Percentiles rank a stretch among this genome's conserved stretches.
Evolutionary conservation across 64 coral and sea anemone species (phyloP).

Genomic region (Platygyra sinensis): DNA sequence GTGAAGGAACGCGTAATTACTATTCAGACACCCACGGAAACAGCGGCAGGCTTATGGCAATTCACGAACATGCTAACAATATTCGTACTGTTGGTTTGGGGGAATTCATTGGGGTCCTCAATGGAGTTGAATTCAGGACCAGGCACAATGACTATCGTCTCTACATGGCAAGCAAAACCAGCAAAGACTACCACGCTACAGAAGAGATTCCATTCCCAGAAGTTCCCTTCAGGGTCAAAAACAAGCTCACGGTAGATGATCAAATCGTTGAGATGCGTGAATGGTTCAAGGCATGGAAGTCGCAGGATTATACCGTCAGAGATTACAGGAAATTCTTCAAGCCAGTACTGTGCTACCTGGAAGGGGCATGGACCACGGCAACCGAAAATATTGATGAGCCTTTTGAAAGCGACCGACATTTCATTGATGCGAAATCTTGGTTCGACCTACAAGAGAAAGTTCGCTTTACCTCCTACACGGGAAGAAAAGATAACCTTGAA

Average conservation of each 20-base stretch:
- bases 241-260: conserved; percentile 9
- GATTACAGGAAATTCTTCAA: conserved; percentile 81
- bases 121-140: conserved; percentile 82
- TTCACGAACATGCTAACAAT: conserved; percentile 83
- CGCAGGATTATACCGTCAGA: conserved; percentile 43
- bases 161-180: conserved; percentile 37
- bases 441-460: conserved; percentile 86
- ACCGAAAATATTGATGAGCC: conserved; percentile 69
- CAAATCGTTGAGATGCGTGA: conserved; percentile 66
- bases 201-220: conserved; percentile 74
- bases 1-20: conserved; percentile 54
- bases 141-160: conserved; percentile 84
- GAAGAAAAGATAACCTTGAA: conserved; percentile 77
- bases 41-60: conserved; percentile 22
- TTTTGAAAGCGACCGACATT: conserved; percentile 80
- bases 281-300: conserved; percentile 75
- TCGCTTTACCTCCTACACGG: conserved; percentile 79
- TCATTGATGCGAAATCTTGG: conserved; percentile 70
- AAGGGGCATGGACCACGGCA: conserved; percentile 66
- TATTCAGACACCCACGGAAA: conserved; percentile 36
- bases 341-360: conserved; percentile 75
- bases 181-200: conserved; percentile 39
- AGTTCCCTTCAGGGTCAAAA: conserved; percentile 59
- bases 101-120: conserved; percentile 70
- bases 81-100: conserved; percentile 74